A percentile compares a stretch with the other conserved stretches of the same genome.
Conservation (phyloP, 2,888 invertebrate genomes). For the Stegana nigrithorax region DNA sequence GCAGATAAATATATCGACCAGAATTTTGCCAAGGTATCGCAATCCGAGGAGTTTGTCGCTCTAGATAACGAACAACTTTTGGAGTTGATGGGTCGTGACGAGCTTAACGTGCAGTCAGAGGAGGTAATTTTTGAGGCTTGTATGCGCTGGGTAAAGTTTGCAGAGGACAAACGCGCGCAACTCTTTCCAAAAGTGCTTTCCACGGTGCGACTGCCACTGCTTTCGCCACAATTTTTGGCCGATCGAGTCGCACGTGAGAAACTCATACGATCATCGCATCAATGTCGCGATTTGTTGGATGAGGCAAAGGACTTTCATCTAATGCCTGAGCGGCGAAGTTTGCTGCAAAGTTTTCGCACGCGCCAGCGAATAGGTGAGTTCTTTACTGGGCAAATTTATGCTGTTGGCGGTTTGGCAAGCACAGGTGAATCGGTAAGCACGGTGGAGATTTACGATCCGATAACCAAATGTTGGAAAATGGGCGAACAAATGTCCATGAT, state of each 20-base stretch:
- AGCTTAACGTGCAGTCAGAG: slow-evolving; percentile 81
- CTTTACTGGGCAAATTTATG: slow-evolving; percentile 84
- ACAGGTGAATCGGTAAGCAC: slow-evolving; percentile 86
- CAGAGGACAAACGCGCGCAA: slow-evolving; percentile 71
- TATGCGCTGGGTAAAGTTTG: slow-evolving; percentile 82
- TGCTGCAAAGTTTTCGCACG: slow-evolving; percentile 80
- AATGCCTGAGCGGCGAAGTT: slow-evolving; percentile 84
- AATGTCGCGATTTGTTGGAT: slow-evolving; percentile 86
- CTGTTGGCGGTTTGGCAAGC: slow-evolving; percentile 86
- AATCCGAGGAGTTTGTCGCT: slow-evolving; percentile 80
- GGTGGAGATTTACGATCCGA: slow-evolving; percentile 86
- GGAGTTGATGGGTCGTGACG: slow-evolving; percentile 79
- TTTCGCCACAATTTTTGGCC: slow-evolving; percentile 84
- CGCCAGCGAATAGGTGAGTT: slow-evolving; percentile 80
- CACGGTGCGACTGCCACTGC: slow-evolving; percentile 81
- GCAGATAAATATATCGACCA: slow-evolving; percentile 80
- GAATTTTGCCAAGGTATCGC: slow-evolving; percentile 80
- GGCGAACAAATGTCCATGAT: slow-evolving; percentile 87
- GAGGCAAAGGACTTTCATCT: slow-evolving; percentile 90
- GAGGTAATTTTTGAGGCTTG: slow-evolving; percentile 88
- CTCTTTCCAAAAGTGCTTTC: slow-evolving; percentile 79
- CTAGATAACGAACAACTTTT: slow-evolving; percentile 73
- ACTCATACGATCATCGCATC: slow-evolving; percentile 80
- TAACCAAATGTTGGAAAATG: slow-evolving; percentile 77
- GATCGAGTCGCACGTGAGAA: slow-evolving; percentile 85